phyloP scores from a whole-genome alignment of 2,113 vertebrate genomes.

The Conger conger region DNA sequence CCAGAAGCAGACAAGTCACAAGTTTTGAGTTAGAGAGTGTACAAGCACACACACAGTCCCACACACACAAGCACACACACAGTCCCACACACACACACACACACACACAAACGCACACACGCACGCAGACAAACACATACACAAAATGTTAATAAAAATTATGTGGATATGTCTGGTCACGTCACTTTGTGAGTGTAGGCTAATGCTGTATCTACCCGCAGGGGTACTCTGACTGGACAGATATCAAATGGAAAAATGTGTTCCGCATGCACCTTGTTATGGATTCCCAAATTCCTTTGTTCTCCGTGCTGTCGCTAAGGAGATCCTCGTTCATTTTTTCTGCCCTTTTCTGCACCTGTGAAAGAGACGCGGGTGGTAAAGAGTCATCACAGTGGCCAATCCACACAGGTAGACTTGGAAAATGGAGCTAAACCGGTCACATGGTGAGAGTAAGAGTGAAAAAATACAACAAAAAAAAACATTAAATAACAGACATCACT shows the following conservation, averaged over 20 bases:
- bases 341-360: constrained; percentile 73
- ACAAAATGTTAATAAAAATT: no score
- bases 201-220: neutral
- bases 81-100: neutral
- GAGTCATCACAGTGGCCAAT: neutral
- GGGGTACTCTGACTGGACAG: neutral
- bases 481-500: neutral
- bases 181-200: neutral
- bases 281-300: constrained; percentile 74
- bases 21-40: constrained; percentile 55
- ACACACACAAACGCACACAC: neutral
- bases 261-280: constrained; percentile 62
- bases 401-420: neutral
- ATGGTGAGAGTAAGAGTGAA: neutral
- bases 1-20: constrained; percentile 65
- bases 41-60: constrained; percentile 21
- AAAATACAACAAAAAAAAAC: neutral
- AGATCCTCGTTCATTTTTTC: constrained; percentile 75
- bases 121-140: neutral
- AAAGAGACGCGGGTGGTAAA: constrained; percentile 9
- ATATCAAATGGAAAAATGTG: neutral
- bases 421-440: neutral
- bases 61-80: constrained; percentile 51
- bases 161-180: neutral
- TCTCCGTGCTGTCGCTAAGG: constrained; percentile 66